Conservation (phyloP, 30 jellyfish, hydroid and myxozoan species). For the Pseudorhiza aurosa region DNA sequence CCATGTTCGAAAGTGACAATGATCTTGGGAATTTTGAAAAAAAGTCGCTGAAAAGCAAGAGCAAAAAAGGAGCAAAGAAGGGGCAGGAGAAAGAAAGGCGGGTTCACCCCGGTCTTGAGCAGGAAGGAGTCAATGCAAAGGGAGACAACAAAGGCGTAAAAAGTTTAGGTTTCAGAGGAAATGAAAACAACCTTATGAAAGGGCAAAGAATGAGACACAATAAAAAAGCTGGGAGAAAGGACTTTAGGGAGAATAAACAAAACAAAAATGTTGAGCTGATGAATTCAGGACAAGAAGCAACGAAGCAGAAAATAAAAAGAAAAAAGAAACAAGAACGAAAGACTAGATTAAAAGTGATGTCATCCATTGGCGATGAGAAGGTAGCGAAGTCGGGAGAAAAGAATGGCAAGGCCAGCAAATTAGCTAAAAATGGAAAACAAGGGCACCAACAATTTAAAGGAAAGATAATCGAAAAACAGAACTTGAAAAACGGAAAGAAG, state of each 20-base stretch:
- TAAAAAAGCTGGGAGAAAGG: not conserved
- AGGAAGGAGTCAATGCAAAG: not conserved
- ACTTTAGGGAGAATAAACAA: not conserved
- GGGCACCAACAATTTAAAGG: not conserved
- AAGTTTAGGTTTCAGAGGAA: not conserved
- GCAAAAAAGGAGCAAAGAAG: not conserved
- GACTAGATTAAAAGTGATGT: too few species aligned
- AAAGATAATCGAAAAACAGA: not conserved
- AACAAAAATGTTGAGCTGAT: not conserved
- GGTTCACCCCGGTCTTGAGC: too few species aligned
- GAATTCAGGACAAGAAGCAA: not conserved
- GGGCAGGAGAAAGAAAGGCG: constrained; percentile 1
- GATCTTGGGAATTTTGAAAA: constrained; percentile 31
- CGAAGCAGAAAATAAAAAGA: not conserved
- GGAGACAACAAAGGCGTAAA: not conserved
- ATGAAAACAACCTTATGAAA: not conserved
- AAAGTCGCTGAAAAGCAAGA: constrained; percentile 20
- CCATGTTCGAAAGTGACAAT: constrained; percentile 6
- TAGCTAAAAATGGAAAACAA: not conserved
- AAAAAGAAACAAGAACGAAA: not conserved
- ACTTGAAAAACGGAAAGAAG: not conserved
- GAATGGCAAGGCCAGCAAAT: not conserved
- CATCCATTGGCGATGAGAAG: too few species aligned
- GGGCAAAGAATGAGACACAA: not conserved
- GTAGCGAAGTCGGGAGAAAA: not conserved